A percentile compares a stretch with the other conserved stretches of the same genome.
These are phyloP conservation scores for Spilogale gracilis DNA, from an alignment of 2,113 vertebrate genomes.

Conservation along the genomic window DNA sequence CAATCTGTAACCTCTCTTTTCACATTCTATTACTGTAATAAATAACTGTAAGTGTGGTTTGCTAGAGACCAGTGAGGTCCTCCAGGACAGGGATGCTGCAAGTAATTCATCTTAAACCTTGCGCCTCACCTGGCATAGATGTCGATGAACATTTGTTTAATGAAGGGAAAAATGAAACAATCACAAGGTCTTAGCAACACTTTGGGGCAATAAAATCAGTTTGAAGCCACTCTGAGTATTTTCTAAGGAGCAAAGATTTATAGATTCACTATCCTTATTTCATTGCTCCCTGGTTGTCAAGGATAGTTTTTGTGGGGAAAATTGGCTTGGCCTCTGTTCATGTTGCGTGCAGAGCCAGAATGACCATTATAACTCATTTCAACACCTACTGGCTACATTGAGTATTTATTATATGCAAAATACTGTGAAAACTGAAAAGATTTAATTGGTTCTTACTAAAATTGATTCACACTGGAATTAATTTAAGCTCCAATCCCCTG, in stretches of 20 bases:
- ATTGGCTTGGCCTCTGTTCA: neutral
- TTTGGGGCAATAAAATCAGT: neutral
- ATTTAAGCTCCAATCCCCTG: neutral
- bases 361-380: neutral
- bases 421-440: neutral
- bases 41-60: neutral
- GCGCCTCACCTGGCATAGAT: neutral
- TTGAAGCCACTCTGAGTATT: slow-evolving; percentile 14
- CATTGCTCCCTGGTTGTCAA: neutral
- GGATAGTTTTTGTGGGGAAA: neutral
- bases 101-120: neutral
- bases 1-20: neutral
- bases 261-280: neutral
- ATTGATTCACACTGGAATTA: neutral
- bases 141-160: slow-evolving; percentile 6
- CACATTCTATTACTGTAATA: neutral
- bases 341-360: neutral
- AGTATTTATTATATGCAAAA: slow-evolving; percentile 43
- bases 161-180: neutral
- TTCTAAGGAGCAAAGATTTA: neutral
- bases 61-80: neutral
- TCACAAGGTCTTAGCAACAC: neutral
- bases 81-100: neutral
- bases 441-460: slow-evolving; percentile 43
- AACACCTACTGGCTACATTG: neutral